These are phyloP conservation scores for Scaptomyza polygonia DNA, from an alignment of 2,888 invertebrate genomes.

Conservation along the genomic window DNA sequence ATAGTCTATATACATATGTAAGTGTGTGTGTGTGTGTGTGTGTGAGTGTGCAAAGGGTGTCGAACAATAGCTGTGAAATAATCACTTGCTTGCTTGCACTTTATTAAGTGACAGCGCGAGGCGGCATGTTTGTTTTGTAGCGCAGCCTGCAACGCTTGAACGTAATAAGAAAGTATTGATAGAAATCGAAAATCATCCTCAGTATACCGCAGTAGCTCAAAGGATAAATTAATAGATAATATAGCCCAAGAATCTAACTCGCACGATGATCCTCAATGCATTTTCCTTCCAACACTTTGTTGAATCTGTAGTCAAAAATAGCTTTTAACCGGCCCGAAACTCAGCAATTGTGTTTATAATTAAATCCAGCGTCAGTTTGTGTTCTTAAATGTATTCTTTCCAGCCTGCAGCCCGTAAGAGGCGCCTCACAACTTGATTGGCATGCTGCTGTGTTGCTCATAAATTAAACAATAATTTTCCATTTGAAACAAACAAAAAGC, in stretches of 20 bases:
- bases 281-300: slow-evolving; percentile 14
- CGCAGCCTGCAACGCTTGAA: slow-evolving; percentile 27
- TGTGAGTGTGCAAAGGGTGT: slow-evolving; percentile 31
- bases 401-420: slow-evolving; percentile 23
- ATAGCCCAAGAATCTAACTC: slow-evolving; percentile 31
- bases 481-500: neutral
- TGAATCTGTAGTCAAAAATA: slow-evolving; percentile 32
- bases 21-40: neutral
- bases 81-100: slow-evolving; percentile 77
- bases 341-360: slow-evolving; percentile 27
- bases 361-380: slow-evolving; percentile 13
- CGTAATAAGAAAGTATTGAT: too few relatives aligned
- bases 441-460: slow-evolving; percentile 16
- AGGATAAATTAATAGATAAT: neutral
- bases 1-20: neutral
- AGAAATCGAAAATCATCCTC: too few relatives aligned
- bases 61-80: slow-evolving; percentile 76
- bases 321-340: slow-evolving; percentile 18
- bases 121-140: slow-evolving; percentile 24
- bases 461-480: neutral
- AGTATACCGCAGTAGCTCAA: slow-evolving; percentile 46
- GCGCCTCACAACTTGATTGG: slow-evolving; percentile 14
- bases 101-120: slow-evolving; percentile 60
- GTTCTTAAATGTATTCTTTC: slow-evolving; percentile 31
- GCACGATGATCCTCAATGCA: slow-evolving; percentile 53